Conservation (phyloP, 2,888 invertebrate species). For the Oligia latruncula region DNA sequence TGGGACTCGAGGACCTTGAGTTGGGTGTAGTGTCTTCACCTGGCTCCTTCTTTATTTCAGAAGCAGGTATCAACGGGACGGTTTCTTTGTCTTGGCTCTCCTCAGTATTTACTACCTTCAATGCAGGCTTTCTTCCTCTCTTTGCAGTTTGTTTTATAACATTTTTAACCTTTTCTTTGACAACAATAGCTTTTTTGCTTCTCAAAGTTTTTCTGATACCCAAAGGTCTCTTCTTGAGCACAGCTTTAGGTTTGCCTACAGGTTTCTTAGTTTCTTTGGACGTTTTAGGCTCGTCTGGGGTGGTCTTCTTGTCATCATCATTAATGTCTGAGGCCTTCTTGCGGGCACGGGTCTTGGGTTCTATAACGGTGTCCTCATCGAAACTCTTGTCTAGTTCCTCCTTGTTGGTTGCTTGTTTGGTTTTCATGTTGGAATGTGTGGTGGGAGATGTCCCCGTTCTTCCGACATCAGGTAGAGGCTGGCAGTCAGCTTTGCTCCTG, state of each 20-base stretch:
- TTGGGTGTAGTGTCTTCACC: constrained; percentile 82
- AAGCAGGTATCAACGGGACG: constrained; percentile 82
- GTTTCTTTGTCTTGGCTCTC: constrained; percentile 82
- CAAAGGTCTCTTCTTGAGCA: constrained; percentile 85
- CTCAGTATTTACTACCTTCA: constrained; percentile 78
- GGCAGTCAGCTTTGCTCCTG: constrained; percentile 72
- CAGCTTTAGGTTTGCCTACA: constrained; percentile 81
- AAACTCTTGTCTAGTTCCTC: constrained; percentile 86
- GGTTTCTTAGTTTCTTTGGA: constrained; percentile 85
- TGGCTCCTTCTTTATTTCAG: constrained; percentile 87
- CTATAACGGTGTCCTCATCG: constrained; percentile 84
- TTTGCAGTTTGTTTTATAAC: constrained; percentile 79
- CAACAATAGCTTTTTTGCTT: constrained; percentile 81
- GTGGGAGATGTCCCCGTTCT: constrained; percentile 84
- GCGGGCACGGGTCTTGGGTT: constrained; percentile 88
- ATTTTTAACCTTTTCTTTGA: constrained; percentile 83
- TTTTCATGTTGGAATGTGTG: constrained; percentile 90
- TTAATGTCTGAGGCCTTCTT: constrained; percentile 85
- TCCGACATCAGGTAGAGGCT: constrained; percentile 87
- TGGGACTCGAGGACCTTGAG: constrained; percentile 88
- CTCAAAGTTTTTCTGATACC: constrained; percentile 87
- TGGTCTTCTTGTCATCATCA: constrained; percentile 84
- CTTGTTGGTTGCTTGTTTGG: constrained; percentile 82
- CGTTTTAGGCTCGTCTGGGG: constrained; percentile 85
- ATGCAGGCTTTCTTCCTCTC: constrained; percentile 81